These are phyloP conservation scores for Chrysomela aeneicollis DNA, from an alignment of 2,888 invertebrate genomes.

Conservation along the genomic window DNA sequence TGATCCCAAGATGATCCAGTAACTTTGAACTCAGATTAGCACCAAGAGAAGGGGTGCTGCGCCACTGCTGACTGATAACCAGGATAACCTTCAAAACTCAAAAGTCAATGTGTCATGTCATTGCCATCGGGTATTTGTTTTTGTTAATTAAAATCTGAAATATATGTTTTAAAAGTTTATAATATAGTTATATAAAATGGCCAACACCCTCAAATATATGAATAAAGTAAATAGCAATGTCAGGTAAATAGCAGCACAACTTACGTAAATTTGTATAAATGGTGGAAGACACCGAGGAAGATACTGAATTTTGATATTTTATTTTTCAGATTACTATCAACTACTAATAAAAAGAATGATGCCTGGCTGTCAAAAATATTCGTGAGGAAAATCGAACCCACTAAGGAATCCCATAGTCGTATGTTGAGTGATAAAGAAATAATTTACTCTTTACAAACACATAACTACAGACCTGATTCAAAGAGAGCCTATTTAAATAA, in stretches of 20 bases:
- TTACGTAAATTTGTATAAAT: no score
- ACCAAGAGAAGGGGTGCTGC: no score
- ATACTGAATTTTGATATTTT: not conserved
- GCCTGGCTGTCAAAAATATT: constrained; percentile 90
- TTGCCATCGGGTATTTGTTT: no score
- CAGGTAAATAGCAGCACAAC: constrained; percentile 45
- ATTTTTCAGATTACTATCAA: constrained; percentile 52
- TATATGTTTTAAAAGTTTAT: constrained; percentile 23
- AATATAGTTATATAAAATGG: constrained; percentile 45
- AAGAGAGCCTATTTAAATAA: constrained; percentile 86
- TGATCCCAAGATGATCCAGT: no score
- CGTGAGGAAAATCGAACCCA: constrained; percentile 91
- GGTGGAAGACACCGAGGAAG: no score
- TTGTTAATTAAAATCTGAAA: constrained; percentile 10
- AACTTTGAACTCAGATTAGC: no score
- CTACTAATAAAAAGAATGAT: constrained; percentile 65
- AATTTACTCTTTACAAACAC: constrained; percentile 94
- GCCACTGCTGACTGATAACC: no score
- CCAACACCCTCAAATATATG: constrained; percentile 51
- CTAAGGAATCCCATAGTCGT: constrained; percentile 95
- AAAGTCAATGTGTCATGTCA: no score
- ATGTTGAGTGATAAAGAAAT: constrained; percentile 96
- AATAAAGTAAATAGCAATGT: constrained; percentile 50
- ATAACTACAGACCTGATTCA: constrained; percentile 91
- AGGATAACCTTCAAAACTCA: no score